Evolutionary conservation across 2,113 vertebrate species (phyloP).

Genomic region (Calonectris borealis): DNA sequence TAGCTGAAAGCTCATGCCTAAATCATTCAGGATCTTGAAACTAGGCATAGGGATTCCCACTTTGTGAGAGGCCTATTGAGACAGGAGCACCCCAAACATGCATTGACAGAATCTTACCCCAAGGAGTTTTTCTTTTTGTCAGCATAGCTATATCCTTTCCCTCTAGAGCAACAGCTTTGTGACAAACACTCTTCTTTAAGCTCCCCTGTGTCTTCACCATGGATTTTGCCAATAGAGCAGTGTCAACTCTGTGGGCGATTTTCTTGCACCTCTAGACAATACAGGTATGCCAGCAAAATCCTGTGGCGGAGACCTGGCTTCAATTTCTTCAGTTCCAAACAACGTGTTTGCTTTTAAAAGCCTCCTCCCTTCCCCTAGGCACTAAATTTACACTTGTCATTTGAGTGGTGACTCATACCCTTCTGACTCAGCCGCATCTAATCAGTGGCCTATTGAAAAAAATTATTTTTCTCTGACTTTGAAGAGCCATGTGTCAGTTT

Average conservation of each 20-base stretch:
- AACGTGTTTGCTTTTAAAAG: constrained; percentile 48
- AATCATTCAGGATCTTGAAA: neutral
- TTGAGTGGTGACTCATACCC: constrained; percentile 63
- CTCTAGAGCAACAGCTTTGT: neutral
- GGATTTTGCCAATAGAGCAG: constrained; percentile 2
- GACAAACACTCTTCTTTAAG: neutral
- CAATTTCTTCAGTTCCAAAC: constrained; percentile 22
- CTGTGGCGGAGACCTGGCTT: constrained; percentile 19
- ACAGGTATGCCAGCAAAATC: constrained; percentile 23
- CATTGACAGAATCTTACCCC: neutral
- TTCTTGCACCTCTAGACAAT: constrained; percentile 48
- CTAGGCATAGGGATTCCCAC: rapidly evolving
- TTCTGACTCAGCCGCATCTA: constrained; percentile 60
- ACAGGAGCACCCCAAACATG: rapidly evolving
- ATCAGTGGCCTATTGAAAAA: constrained; percentile 65
- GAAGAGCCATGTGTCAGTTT: constrained; percentile 47
- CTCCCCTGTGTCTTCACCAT: neutral
- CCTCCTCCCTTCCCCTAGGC: constrained; percentile 19
- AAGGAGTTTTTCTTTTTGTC: rapidly evolving
- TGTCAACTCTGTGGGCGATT: constrained; percentile 4
- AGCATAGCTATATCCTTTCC: neutral
- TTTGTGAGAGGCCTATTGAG: neutral
- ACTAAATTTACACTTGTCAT: constrained; percentile 63
- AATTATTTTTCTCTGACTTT: constrained; percentile 36
- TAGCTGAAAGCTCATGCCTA: neutral